Conservation (phyloP, 2,888 invertebrate species). For the Calameuta pallipes region DNA sequence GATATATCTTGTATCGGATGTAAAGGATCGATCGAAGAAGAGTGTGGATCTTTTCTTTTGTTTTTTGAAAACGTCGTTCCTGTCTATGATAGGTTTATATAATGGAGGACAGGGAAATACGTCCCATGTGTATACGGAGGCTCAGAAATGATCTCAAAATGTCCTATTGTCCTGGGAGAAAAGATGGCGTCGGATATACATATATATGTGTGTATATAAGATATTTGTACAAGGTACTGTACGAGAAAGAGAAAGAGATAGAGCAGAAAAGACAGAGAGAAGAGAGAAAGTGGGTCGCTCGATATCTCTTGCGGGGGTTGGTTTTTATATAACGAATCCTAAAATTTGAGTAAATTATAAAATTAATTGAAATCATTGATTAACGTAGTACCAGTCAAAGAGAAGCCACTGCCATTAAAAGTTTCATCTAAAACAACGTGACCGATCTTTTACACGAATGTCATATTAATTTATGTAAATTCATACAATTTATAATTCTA, state of each 20-base stretch:
- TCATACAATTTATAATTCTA: neutral
- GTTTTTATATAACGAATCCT: neutral
- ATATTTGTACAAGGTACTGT: slow-evolving; percentile 1
- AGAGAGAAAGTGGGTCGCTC: slow-evolving; percentile 52
- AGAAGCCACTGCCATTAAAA: neutral
- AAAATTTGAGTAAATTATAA: neutral
- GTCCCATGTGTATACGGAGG: neutral
- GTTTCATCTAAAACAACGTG: neutral
- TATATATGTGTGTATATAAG: neutral
- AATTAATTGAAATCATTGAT: neutral
- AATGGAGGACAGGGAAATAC: neutral
- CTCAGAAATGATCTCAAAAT: neutral
- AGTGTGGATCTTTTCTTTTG: neutral
- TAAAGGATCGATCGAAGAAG: neutral
- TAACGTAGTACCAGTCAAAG: neutral
- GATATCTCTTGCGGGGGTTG: slow-evolving; percentile 39
- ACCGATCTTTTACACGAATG: neutral
- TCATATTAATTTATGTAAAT: neutral
- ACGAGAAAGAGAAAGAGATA: slow-evolving; percentile 21
- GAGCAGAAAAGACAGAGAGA: slow-evolving; percentile 5
- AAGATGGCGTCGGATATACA: neutral
- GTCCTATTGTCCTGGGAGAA: neutral
- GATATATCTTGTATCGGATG: neutral
- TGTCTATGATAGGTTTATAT: neutral
- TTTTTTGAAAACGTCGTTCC: neutral